A percentile compares a stretch with the other conserved stretches of the same genome.
These are phyloP conservation scores for Labia minor DNA, from an alignment of 2,888 invertebrate species.

Conservation along the genomic window DNA sequence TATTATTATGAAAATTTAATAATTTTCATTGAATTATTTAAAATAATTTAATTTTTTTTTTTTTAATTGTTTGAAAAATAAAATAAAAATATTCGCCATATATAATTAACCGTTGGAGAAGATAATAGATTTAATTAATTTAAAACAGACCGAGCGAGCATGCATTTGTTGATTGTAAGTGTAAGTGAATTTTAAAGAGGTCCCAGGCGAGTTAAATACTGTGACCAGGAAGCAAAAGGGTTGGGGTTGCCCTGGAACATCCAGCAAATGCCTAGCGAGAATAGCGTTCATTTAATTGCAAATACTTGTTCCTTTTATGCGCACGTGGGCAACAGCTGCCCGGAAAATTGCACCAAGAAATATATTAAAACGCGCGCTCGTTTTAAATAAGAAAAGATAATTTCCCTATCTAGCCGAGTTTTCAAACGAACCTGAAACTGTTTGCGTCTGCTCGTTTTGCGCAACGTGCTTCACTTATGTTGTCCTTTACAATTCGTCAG, in stretches of 20 bases:
- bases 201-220: conserved; percentile 1
- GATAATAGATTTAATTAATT: conserved; percentile 13
- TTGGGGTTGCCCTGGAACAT: not conserved
- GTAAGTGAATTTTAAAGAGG: conserved; percentile 13
- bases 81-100: not conserved
- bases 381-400: not conserved
- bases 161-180: not conserved
- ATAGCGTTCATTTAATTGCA: not conserved
- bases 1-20: no score
- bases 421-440: not conserved
- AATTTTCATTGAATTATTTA: no score
- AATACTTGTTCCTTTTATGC: conserved; percentile 13
- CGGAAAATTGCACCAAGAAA: conserved; percentile 8
- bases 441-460: no score
- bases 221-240: not conserved
- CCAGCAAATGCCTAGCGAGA: not conserved
- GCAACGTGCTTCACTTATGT: no score
- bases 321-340: conserved; percentile 13
- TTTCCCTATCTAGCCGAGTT: not conserved
- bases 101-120: not conserved
- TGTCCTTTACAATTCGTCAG: conserved; percentile 7
- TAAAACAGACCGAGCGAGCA: not conserved
- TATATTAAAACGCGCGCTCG: not conserved
- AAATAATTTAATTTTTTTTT: no score
- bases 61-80: no score